Base-by-base conservation (phyloP, 2,113 vertebrate genomes). In the Reinhardtius hippoglossoides region DNA sequence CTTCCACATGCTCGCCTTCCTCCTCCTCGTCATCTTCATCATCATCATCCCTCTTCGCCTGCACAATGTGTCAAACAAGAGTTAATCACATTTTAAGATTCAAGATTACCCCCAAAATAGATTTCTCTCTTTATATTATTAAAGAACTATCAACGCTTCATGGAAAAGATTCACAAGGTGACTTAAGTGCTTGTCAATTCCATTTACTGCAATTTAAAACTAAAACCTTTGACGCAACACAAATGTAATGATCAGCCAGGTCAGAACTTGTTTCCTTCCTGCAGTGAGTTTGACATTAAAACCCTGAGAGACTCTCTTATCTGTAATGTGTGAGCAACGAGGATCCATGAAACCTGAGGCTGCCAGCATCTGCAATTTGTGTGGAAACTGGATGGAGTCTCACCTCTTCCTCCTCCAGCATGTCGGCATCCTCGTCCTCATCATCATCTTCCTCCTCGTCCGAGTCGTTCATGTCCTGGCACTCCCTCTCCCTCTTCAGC, bases 341-440 rank as follows among this genome's bases (percentile, higher is more conserved):
- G 12, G 10, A 44, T 3, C 12, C 10, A 35, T 18, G 15, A 12
- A 35, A 60, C 42, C 42, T 9, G 35, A 37, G 35, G 35, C 35
- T 37, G 35, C 35, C 35, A 37, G 9, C 35, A 9, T 9, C 9
- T 3, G 10, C 42, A 12, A 5, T 4, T 44, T 10, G 57, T 31
- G 2, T 48, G 14, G 46, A 16, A 48, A 4, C 16, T 21, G 8
- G 15, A 54, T 21, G 21, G 3, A 8, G 5, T 31, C 76, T 84
- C 67, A 92, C 89, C 79, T 95, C 95, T 48, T 95, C 95, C 61
- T 92, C 90, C 62, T 96, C 95, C 84, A 96, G 93, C 83, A 95
- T 91, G 80, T 96, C 95, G 56, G 87, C 91, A 56, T 93, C 91
- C 56, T 93, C 92, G 48, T 92, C 92, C 3, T 93, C 92, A 48